Evolutionary conservation across 2,113 vertebrate genomes (phyloP), one percentile per base, ranked within the genome.

Genomic region (Cololabis saira): DNA sequence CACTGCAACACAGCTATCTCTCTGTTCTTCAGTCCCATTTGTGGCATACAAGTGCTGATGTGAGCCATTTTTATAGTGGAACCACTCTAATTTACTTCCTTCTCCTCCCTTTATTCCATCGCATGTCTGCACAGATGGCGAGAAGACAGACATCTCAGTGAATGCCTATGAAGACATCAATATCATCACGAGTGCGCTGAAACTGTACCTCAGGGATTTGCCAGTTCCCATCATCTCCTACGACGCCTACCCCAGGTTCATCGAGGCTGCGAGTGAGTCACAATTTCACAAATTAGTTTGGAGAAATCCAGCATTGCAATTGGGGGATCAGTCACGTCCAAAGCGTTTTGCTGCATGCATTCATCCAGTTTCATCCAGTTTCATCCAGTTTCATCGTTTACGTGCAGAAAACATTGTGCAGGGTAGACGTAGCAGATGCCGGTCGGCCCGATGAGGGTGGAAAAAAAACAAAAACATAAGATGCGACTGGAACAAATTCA

Each of bases 111-210:
- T n/a, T 21, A 14, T 71, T 64, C 27, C 33, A 52, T 78, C 54
- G 22, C 84, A 78, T 74, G 71, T 74, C 61, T 67, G 70, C 64
- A 82, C 92, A 99, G 98, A 98, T 87, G 98, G 98, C 7, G 98
- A 99, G 89, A 99, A 98, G 90, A 97, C 96, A 76, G 98, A 99
- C 92, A 98, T 99, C 94, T 98, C 98, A 70, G 95, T 96, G 87
- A 97, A 95, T 79, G 92, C 95, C 89, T 99, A 99, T 93, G 98
- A 99, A 95, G 98, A 99, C 91, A 99, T 99, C 93, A 99, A 99
- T 90, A 96, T 99, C 91, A 98, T 99, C 92, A 97, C 97, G 30
- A 97, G 98, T 59, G 98, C 98, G 24, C 95, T 99, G 90, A 99
- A 99, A 93, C 93, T 99, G 82, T 99, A 99, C 94, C 98, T 99